phyloP scores from a whole-genome alignment of 2,113 vertebrate species.

The Melanerpes formicivorus region DNA sequence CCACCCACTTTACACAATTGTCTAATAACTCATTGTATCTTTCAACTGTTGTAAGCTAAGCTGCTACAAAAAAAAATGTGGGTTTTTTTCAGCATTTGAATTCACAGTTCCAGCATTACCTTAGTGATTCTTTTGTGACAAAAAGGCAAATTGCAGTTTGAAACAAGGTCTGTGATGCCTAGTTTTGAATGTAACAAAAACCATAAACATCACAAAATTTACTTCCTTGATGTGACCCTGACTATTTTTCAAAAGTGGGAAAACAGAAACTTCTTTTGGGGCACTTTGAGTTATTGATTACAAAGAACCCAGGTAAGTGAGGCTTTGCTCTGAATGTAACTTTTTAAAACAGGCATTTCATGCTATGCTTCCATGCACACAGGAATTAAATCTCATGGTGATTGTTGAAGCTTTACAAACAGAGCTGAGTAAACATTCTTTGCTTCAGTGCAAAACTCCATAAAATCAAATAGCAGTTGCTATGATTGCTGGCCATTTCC shows the following conservation, averaged over 20 bases:
- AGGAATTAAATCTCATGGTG: slow-evolving; percentile 35
- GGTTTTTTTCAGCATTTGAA: neutral
- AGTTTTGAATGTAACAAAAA: neutral
- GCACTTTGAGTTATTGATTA: neutral
- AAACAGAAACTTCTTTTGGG: neutral
- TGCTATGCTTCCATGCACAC: neutral
- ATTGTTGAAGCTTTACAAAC: slow-evolving; percentile 25
- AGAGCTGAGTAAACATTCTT: neutral
- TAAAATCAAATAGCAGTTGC: neutral
- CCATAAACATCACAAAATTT: neutral
- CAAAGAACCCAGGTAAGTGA: neutral
- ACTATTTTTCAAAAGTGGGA: neutral
- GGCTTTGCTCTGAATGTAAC: neutral
- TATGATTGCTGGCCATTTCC: neutral
- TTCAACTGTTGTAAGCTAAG: neutral
- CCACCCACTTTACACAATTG: neutral
- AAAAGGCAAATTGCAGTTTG: neutral
- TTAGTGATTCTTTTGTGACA: neutral
- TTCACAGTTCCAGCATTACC: neutral
- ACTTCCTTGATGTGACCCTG: neutral
- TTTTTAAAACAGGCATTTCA: neutral
- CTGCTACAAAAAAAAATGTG: neutral
- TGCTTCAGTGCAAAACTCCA: neutral
- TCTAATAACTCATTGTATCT: neutral
- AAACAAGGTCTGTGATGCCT: neutral